Evolutionary conservation across 2,113 vertebrate species (phyloP), one percentile per base, ranked within the genome.

Genomic region (Ochotona princeps): DNA sequence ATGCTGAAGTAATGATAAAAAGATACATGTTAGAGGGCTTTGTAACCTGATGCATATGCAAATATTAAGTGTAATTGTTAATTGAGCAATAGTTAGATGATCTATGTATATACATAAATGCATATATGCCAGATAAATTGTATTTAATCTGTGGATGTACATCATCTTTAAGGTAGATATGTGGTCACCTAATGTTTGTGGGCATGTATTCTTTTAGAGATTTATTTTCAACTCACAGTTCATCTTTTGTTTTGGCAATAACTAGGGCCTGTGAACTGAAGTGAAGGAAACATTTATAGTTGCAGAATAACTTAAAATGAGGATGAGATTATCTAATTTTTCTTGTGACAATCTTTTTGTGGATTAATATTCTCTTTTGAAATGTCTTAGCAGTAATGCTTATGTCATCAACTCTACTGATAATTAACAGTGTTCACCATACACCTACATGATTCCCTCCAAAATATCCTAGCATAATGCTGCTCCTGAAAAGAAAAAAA

Each of bases 321-420:
- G 97, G 96, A 96, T 94, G 96, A 93, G 96, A 89, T 47, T 95
- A 95, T 94, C 97, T 98, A 98, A 98, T 98, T 98, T 94, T 97
- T 95, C 94, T 95, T 96, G 87, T 98, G 96, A 96, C 96, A 96
- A 30, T 96, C 91, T 95, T 65, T 93, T 97, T 95, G 96, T 94
- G 95, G 96, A 97, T 98, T 96, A 97, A 97, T 96, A 97, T 96
- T 95, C 83, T 83, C 96, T 97, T 97, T 95, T 96, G 93, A 97
- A 96, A 96, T 95, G 49, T 93, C 91, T 57, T 91, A 93, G 95
- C 78, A 78, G 86, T 89, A 80, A 84, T 61, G 54, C 95, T 92
- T 95, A 73, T 98, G 96, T 97, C 95, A 97, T 94, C 5, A 73
- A 78, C 94, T 96, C 91, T 95, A 66, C 94, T 79, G 96, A 95